These are phyloP conservation scores for Cladorhizidae sp. DNA, from an alignment of 37 sponge, comb jelly and placozoan species.

Conservation along the genomic window DNA sequence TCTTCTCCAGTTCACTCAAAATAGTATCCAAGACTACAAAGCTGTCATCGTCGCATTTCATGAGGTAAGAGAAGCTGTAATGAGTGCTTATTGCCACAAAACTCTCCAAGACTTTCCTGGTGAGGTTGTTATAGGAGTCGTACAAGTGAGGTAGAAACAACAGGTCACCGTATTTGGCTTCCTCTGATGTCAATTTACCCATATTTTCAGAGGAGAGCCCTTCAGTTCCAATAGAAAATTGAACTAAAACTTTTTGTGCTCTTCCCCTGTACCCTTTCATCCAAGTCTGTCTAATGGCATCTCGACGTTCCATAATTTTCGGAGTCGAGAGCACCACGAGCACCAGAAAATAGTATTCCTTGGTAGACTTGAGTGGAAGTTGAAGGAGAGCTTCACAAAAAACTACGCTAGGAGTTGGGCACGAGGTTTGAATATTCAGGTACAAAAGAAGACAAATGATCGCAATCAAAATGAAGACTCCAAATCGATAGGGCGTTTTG, in stretches of 20 bases:
- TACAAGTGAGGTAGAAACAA: slow-evolving; percentile 53
- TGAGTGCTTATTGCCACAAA: slow-evolving; percentile 46
- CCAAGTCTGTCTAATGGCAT: slow-evolving; percentile 81
- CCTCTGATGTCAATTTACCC: slow-evolving; percentile 6
- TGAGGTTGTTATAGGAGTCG: slow-evolving; percentile 71
- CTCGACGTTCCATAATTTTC: slow-evolving; percentile 37
- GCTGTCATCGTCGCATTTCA: slow-evolving; percentile 92
- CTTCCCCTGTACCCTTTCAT: slow-evolving; percentile 18
- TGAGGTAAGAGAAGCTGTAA: slow-evolving; percentile 50
- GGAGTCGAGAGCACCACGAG: slow-evolving; percentile 39
- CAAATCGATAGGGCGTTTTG: no score
- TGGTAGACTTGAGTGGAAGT: no score
- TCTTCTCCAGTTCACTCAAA: slow-evolving; percentile 38
- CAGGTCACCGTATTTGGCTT: slow-evolving; percentile 52
- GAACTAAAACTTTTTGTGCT: slow-evolving; percentile 22
- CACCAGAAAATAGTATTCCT: slow-evolving; percentile 27
- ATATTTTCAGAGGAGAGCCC: background rate
- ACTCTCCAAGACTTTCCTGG: slow-evolving; percentile 68
- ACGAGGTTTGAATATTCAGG: no score
- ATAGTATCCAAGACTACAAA: slow-evolving; percentile 54
- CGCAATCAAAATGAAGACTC: no score
- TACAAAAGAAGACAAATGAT: no score
- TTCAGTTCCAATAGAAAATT: slow-evolving; percentile 75
- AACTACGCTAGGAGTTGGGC: no score
- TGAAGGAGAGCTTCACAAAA: no score